These are phyloP conservation scores for Menura novaehollandiae DNA, from an alignment of 2,113 vertebrate genomes.

Conservation along the genomic window DNA sequence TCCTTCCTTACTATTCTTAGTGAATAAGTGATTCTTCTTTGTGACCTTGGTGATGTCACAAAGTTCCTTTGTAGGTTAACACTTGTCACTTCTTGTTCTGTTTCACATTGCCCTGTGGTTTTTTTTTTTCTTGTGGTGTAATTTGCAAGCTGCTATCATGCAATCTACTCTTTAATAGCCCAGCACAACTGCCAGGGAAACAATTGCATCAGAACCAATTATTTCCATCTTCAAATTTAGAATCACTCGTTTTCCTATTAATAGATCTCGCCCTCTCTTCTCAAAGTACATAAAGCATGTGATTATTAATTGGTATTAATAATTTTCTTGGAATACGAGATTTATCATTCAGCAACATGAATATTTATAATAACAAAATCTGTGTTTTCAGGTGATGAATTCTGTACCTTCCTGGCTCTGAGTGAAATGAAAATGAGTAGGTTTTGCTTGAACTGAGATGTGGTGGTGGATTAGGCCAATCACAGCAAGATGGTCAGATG, in stretches of 20 bases:
- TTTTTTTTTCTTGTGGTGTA: not conserved
- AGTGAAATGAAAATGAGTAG: not conserved
- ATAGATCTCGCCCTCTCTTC: not conserved
- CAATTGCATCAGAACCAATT: constrained; percentile 12
- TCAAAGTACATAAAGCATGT: not conserved
- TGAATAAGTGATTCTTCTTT: not conserved
- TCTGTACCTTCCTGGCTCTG: not conserved
- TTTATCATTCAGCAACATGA: not conserved
- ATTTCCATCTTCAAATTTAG: not conserved
- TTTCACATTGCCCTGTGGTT: not conserved
- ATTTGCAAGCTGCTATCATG: constrained; percentile 19
- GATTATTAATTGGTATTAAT: not conserved
- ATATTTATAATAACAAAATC: not conserved
- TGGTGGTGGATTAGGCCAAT: not conserved
- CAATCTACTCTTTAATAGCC: not conserved
- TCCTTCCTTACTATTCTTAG: not conserved
- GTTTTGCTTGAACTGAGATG: not conserved
- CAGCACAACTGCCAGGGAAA: constrained; percentile 6
- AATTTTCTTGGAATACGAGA: not conserved
- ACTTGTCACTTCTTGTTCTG: not conserved
- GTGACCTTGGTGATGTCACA: not conserved
- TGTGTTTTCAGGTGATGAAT: not conserved
- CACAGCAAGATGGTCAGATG: not conserved
- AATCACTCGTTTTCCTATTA: not conserved
- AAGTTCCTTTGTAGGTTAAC: not conserved